phyloP scores from a whole-genome alignment of 2,113 vertebrate species.

The Emydura subglobosa region DNA sequence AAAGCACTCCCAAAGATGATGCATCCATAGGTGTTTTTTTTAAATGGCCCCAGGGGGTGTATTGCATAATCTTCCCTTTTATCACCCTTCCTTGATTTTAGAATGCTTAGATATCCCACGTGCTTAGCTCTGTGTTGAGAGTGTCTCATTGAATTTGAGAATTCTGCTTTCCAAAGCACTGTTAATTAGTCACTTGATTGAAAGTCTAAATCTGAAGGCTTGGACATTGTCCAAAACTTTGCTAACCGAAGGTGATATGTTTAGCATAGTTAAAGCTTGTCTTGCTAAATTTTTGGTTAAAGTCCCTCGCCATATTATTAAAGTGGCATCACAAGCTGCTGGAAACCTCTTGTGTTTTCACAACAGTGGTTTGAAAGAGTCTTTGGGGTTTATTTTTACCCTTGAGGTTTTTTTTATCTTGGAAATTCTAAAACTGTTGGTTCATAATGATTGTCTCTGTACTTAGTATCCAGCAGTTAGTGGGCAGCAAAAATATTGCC shows the following conservation, averaged over 20 bases:
- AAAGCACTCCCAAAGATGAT: not conserved
- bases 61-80: conserved; percentile 29
- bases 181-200: conserved; percentile 68
- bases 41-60: not conserved
- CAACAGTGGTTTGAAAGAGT: not conserved
- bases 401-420: not conserved
- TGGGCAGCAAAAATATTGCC: not conserved
- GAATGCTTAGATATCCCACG: conserved; percentile 43
- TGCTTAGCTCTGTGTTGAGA: not conserved
- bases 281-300: conserved; percentile 1
- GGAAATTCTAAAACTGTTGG: not conserved
- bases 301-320: not conserved
- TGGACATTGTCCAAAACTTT: conserved; percentile 38
- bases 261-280: conserved; percentile 31
- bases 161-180: conserved; percentile 3
- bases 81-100: conserved; percentile 35
- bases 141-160: conserved; percentile 65
- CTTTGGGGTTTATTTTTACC: not conserved
- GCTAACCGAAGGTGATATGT: conserved; percentile 42
- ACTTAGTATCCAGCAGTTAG: not conserved
- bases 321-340: conserved; percentile 7
- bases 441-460: not conserved
- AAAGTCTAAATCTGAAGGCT: conserved; percentile 57
- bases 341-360: not conserved
- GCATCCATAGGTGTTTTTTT: conserved; percentile 10